A percentile compares a stretch with the other conserved stretches of the same genome.
These are phyloP conservation scores for Panthera tigris DNA, from an alignment of 2,113 vertebrate species.

Conservation along the genomic window DNA sequence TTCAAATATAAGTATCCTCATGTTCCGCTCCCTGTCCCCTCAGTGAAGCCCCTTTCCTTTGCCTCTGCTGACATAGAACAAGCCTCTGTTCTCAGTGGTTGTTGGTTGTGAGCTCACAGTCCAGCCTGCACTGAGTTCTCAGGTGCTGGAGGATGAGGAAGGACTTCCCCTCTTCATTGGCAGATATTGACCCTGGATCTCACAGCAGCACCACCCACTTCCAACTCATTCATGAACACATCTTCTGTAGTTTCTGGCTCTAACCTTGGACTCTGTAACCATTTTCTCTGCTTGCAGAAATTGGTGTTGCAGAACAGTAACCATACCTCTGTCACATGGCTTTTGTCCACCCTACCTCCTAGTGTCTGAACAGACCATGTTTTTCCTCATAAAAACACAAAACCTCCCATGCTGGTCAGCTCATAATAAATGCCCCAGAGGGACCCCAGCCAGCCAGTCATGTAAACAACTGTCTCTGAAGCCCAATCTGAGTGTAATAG, in stretches of 20 bases:
- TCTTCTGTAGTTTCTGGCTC: background rate
- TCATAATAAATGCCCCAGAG: background rate
- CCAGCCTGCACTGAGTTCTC: rapidly evolving
- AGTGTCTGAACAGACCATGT: background rate
- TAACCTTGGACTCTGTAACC: background rate
- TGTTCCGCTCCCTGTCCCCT: background rate
- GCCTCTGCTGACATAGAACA: background rate
- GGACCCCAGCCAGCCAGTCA: background rate
- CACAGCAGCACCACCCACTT: rapidly evolving
- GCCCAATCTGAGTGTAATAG: background rate
- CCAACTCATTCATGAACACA: background rate
- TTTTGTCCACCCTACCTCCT: background rate
- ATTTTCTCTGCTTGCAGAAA: background rate
- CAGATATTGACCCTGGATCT: background rate
- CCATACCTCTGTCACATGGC: rapidly evolving
- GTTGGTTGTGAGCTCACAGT: rapidly evolving
- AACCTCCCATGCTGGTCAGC: rapidly evolving
- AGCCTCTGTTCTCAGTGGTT: background rate
- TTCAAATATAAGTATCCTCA: too few relatives aligned
- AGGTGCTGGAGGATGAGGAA: rapidly evolving
- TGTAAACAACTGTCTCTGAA: background rate
- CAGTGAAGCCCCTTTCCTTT: rapidly evolving
- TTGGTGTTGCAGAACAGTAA: background rate
- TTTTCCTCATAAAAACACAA: background rate
- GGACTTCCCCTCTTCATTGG: rapidly evolving